Conservation (phyloP, 2,797 vertebrate species). For the Acestrorhynchus altus region DNA sequence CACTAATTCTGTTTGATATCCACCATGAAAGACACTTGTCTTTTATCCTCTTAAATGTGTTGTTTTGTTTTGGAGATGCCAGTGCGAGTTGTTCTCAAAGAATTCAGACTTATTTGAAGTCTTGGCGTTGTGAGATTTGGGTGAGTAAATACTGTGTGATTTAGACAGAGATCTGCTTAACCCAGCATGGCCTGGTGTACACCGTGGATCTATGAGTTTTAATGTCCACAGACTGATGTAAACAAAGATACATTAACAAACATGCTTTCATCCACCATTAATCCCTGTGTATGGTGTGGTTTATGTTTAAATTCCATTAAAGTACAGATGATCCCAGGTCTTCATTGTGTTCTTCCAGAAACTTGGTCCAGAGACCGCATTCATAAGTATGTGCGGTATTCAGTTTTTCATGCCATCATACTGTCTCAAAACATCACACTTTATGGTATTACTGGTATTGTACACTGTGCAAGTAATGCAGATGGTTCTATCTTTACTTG, state of each 20-base stretch:
- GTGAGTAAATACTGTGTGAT: constrained; percentile 31
- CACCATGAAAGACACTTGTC: constrained; percentile 56
- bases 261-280: neutral
- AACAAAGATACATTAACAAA: neutral
- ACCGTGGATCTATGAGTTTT: constrained; percentile 5
- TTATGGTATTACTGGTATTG: too few relatives aligned
- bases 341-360: neutral
- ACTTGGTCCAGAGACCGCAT: neutral
- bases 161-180: constrained; percentile 15
- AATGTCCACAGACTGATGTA: neutral
- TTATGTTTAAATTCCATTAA: neutral
- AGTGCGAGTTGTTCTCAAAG: constrained; percentile 34
- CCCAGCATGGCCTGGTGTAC: constrained; percentile 12
- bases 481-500: too few relatives aligned
- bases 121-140: neutral
- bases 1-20: constrained; percentile 60
- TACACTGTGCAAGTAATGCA: too few relatives aligned
- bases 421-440: too few relatives aligned
- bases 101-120: constrained; percentile 36
- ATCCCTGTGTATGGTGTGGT: neutral
- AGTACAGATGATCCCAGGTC: neutral
- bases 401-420: too few relatives aligned
- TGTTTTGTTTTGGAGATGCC: constrained; percentile 45
- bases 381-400: too few relatives aligned
- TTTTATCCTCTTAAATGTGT: constrained; percentile 54